A percentile compares a stretch with the other conserved stretches of the same genome.
These are phyloP conservation scores for Dioctria linearis DNA, from an alignment of 2,888 invertebrate genomes.

Conservation along the genomic window DNA sequence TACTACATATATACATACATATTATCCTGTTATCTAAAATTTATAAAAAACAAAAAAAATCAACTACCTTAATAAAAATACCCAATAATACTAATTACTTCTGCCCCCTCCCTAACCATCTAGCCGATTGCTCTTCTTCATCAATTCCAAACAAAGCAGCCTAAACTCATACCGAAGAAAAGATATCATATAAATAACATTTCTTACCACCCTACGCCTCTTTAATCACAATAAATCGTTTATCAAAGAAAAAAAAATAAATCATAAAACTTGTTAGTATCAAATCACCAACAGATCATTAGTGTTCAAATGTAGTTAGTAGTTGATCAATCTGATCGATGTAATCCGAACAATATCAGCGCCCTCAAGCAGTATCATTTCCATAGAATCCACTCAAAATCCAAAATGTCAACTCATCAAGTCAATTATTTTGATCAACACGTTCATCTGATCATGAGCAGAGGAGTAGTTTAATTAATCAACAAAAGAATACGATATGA, in stretches of 20 bases:
- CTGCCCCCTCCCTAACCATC: no score
- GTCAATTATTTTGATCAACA: constrained; percentile 55
- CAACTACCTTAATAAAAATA: no score
- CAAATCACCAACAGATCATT: constrained; percentile 30
- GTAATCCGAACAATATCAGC: neutral
- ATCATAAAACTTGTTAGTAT: constrained; percentile 38
- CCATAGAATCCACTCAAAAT: constrained; percentile 12
- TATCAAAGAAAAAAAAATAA: neutral
- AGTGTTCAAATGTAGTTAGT: constrained; percentile 33
- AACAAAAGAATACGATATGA: constrained; percentile 32
- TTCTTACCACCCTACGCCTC: neutral
- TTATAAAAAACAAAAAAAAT: no score
- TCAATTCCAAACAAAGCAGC: no score
- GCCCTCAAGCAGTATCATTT: neutral
- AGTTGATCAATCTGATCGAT: constrained; percentile 21
- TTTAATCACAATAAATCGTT: constrained; percentile 25
- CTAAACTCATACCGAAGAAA: no score
- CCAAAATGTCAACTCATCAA: constrained; percentile 54
- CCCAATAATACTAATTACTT: no score
- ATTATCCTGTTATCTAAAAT: no score
- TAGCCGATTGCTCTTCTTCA: no score
- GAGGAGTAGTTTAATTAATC: constrained; percentile 53
- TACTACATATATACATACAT: no score
- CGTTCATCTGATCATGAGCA: constrained; percentile 55
- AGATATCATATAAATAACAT: no score